These are phyloP conservation scores for Baronia brevicornis DNA, from an alignment of 2,888 invertebrate genomes.

Conservation along the genomic window DNA sequence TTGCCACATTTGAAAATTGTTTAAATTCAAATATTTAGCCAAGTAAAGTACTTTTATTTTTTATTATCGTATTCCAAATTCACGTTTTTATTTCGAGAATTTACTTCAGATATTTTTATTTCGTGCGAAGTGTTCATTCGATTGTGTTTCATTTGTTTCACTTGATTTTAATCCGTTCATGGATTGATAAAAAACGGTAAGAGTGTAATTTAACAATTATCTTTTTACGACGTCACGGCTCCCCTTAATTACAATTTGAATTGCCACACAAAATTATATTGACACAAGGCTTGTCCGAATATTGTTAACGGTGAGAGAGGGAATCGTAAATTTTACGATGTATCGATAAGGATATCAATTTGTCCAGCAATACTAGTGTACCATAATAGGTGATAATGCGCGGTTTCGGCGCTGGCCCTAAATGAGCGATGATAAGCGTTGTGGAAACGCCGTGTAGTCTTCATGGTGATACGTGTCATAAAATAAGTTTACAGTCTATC, in stretches of 20 bases:
- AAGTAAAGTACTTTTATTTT: too few species aligned
- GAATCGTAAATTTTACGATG: conserved; percentile 62
- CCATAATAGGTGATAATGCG: conserved; percentile 46
- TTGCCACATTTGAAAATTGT: too few species aligned
- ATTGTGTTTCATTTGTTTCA: too few species aligned
- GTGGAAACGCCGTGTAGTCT: conserved; percentile 17
- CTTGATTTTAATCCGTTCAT: too few species aligned
- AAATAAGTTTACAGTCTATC: conserved; percentile 1
- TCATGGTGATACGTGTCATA: conserved; percentile 6
- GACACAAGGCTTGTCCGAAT: conserved; percentile 52
- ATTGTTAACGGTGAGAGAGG: conserved; percentile 42
- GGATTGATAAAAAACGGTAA: too few species aligned
- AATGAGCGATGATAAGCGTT: conserved; percentile 44
- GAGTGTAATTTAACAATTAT: conserved; percentile 5
- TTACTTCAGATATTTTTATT: too few species aligned
- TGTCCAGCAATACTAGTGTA: conserved; percentile 48
- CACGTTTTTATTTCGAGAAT: too few species aligned
- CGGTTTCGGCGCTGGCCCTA: conserved; percentile 42
- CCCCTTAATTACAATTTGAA: conserved; percentile 16
- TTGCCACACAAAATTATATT: conserved; percentile 48
- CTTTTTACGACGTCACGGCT: conserved; percentile 3
- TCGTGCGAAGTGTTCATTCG: too few species aligned
- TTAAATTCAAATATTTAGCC: too few species aligned
- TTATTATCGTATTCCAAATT: too few species aligned
- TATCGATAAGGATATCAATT: conserved; percentile 58